Conservation (phyloP, 2,113 vertebrate species). For the Pedionomus torquatus region DNA sequence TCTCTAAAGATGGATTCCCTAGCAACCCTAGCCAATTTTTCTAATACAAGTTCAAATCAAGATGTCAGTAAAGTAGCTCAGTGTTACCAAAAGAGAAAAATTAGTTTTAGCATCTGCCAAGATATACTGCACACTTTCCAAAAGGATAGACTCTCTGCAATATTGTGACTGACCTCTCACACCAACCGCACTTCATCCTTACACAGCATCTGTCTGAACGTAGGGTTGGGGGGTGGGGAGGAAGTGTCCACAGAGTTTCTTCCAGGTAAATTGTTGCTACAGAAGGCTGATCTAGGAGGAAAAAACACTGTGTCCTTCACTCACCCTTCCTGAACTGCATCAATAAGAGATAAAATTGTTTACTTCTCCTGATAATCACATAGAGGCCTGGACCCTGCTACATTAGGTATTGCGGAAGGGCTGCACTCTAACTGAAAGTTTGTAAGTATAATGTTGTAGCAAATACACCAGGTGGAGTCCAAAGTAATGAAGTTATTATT, state of each 20-base stretch:
- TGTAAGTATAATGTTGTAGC: not conserved
- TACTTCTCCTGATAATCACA: not conserved
- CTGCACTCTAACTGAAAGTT: not conserved
- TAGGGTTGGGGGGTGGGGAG: no score
- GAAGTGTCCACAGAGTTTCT: accelerated
- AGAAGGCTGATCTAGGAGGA: not conserved
- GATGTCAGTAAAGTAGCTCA: not conserved
- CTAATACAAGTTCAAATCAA: not conserved
- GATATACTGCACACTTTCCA: not conserved
- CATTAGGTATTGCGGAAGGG: not conserved
- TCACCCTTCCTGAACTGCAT: not conserved
- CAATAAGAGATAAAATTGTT: not conserved
- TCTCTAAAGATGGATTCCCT: not conserved
- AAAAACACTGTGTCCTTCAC: not conserved
- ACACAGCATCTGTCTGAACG: accelerated
- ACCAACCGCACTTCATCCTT: not conserved
- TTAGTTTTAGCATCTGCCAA: not conserved
- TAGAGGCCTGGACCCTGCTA: not conserved
- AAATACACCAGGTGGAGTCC: not conserved
- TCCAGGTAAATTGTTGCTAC: not conserved
- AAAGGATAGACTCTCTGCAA: not conserved
- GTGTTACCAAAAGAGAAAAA: not conserved
- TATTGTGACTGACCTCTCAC: not conserved
- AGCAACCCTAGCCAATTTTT: not conserved
- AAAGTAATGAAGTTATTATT: not conserved